Base-by-base conservation (phyloP, 2,888 invertebrate species). In the Synanthedon myopaeformis region DNA sequence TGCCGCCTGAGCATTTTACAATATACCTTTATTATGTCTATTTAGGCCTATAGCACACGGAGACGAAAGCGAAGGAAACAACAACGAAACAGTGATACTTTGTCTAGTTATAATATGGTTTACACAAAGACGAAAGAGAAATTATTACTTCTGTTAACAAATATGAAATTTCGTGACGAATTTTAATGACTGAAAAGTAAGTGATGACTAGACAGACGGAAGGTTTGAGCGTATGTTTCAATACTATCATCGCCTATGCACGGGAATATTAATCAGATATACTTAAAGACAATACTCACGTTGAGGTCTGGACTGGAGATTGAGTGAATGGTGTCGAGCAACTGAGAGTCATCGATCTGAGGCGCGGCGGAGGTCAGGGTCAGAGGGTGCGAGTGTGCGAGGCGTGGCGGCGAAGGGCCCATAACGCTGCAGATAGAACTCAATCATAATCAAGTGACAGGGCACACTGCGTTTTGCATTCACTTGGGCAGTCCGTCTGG, bases 301-400 rank as follows among this genome's bases (percentile, higher is more conserved):
- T 78, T 82, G 1, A 88, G 61, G 53, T 88, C 86, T 0, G 88
- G 85, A 53, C 87, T 88, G 51, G 84, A 79, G 42, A 88, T 86
- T 3, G 86, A 83, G 62, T 88, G 88, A 55, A 88, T 86, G 12
- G 79, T 84, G 59, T 87, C 84, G 0, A 80, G 82, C 0, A 88
- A 72, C 54, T 76, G 79, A 41, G 83, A 79, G 61, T 88, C 88
- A 61, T 84, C 84, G 11, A 82, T 66, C 42, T 35, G 35, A 14
- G 45, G 45, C 45, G 45, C 45, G 59, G 52, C 28, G 56, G 51
- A 57, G 6, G 54, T 61, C 28, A 51, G 13, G 5, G 35, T 35
- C 35, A 35, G 10, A 35, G 35, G 35, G 10, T 35, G 35, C 57
- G 28, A 54, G 49, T 53, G 56, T 42, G 52, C 48, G 19, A 41